A percentile compares a stretch with the other conserved stretches of the same genome.
phyloP scores from a whole-genome alignment of 2,797 vertebrate species.

The Bucorvus abyssinicus region DNA sequence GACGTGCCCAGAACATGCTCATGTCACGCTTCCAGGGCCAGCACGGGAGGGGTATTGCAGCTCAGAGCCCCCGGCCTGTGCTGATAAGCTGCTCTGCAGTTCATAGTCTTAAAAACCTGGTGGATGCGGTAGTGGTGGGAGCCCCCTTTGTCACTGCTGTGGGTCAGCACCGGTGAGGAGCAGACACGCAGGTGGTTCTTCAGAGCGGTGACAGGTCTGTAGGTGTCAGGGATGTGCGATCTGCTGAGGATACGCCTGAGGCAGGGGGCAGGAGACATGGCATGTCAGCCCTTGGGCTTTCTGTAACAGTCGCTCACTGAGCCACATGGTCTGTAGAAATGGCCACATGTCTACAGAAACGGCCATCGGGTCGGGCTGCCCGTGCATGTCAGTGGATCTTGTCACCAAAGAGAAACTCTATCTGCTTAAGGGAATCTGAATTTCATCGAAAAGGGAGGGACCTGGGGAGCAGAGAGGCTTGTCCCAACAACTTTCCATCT shows the following conservation, averaged over 20 bases:
- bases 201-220: background rate
- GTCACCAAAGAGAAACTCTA: background rate
- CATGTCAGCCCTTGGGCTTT: fast-evolving
- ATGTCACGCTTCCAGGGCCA: background rate
- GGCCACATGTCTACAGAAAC: background rate
- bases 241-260: background rate
- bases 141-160: fast-evolving
- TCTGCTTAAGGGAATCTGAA: background rate
- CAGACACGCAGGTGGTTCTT: background rate
- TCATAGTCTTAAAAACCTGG: background rate
- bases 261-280: background rate
- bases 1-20: background rate
- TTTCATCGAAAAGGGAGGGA: background rate
- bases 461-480: background rate
- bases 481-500: background rate
- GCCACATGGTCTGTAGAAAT: background rate
- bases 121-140: background rate
- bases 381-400: background rate
- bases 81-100: background rate
- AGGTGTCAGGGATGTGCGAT: background rate
- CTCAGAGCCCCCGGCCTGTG: background rate
- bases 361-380: fast-evolving
- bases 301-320: background rate
- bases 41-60: background rate
- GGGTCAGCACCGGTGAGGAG: background rate